Base-by-base conservation (phyloP, 2,888 invertebrate species). In the Gymnoscelis rufifasciata region DNA sequence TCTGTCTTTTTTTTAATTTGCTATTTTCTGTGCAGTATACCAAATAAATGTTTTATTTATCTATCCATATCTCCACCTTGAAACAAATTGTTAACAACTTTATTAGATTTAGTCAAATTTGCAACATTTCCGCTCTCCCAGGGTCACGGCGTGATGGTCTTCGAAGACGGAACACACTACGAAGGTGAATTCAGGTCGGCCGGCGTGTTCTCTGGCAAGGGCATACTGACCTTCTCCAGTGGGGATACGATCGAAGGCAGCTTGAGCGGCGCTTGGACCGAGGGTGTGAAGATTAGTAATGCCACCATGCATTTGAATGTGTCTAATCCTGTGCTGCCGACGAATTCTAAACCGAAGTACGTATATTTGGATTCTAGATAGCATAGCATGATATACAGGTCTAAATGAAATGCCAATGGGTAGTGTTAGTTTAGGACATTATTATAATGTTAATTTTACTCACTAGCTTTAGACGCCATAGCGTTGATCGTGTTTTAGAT, bases 81-180 rank as follows among this genome's bases (percentile, higher is more conserved):
- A 29, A 29, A 2, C 2, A 29, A 29, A 29, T 12, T 11, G 7
- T 7, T 11, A 28, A 29, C n/a, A 29, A 29, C 28, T 7, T 6
- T 12, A 29, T 12, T 12, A 11, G 7, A 29, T 28, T 0, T 7
- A 11, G 11, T 12, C 7, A 29, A 29, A 12, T 4, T 0, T 7
- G 7, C 1, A 0, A 1, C 11, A 19, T 11, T 15, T n/a, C 6
- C 36, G 27, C 10, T 13, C 12, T 35, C 30, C 8, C 59, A 95
- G 95, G 96, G 96, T n/a, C 92, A 92, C 61, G 96, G 96, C 2
- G 90, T 97, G 6, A 95, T 96, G 90, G 92, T 97, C 12, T 93
- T 96, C 55, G 95, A 96, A 72, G 96, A 97, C 67, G 94, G 94
- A 19, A 94, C 95, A 2, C 94, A 94, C 73, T 97, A 95, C 64